These are phyloP conservation scores for Drosophila birchii DNA, from an alignment of 2,888 invertebrate species.

Conservation along the genomic window DNA sequence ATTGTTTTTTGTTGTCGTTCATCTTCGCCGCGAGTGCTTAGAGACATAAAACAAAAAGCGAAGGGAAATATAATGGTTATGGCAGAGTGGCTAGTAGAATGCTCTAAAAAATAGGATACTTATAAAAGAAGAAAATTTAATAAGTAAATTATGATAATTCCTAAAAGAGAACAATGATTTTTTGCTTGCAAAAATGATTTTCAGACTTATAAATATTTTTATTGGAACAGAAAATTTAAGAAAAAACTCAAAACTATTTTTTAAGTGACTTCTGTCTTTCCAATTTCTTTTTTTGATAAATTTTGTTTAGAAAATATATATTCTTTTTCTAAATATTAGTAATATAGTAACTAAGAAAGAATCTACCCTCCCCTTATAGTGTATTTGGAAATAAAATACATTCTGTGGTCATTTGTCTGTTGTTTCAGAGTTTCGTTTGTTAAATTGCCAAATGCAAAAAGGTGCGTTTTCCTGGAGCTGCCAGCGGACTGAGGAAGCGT, in stretches of 20 bases:
- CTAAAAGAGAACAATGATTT: neutral
- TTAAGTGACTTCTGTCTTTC: neutral
- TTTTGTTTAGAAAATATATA: neutral
- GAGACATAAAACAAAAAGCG: slow-evolving; percentile 37
- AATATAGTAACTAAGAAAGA: neutral
- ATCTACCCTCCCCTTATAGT: neutral
- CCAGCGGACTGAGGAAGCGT: neutral
- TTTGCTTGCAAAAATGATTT: neutral
- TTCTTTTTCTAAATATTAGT: too few species aligned
- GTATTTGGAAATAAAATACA: slow-evolving; percentile 42
- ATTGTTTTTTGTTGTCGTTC: slow-evolving; percentile 54
- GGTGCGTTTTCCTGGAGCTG: slow-evolving; percentile 30
- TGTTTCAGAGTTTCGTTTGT: slow-evolving; percentile 45
- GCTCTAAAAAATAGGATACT: slow-evolving; percentile 4
- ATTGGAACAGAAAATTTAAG: accelerated
- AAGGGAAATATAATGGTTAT: slow-evolving; percentile 9
- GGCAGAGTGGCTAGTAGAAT: neutral
- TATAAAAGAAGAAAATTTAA: too few species aligned
- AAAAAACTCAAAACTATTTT: neutral
- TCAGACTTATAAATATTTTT: neutral
- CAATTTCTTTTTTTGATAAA: too few species aligned
- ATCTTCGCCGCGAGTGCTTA: slow-evolving; percentile 30
- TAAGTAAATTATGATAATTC: neutral
- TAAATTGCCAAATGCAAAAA: slow-evolving; percentile 35
- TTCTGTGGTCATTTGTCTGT: slow-evolving; percentile 54